Percentiles rank a stretch among this genome's conserved stretches.
Conservation (phyloP, 2,113 vertebrate genomes). For the Triplophysa siluroides region DNA sequence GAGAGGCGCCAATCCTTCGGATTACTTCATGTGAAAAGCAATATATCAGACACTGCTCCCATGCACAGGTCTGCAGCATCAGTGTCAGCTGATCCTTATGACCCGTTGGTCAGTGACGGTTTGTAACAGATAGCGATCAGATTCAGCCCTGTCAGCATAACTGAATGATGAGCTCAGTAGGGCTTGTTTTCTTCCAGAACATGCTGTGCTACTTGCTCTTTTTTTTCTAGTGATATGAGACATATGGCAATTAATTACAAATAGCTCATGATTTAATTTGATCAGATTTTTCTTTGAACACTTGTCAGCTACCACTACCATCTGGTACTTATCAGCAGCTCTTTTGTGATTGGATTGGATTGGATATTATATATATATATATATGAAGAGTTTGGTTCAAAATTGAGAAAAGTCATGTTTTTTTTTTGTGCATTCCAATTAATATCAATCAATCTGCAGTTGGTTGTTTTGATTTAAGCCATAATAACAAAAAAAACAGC, state of each 20-base stretch:
- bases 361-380: no score
- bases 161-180: slow-evolving; percentile 32
- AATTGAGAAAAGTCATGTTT: no score
- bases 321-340: not conserved
- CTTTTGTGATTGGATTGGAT: not conserved
- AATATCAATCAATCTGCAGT: no score
- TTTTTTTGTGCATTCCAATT: no score
- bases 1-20: not conserved
- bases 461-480: no score
- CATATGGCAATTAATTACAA: slow-evolving; percentile 15
- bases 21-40: slow-evolving; percentile 4
- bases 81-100: slow-evolving; percentile 37
- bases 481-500: no score
- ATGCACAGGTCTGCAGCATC: slow-evolving; percentile 8
- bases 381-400: no score
- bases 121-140: slow-evolving; percentile 41
- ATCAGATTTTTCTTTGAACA: not conserved
- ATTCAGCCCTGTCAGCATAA: slow-evolving; percentile 36
- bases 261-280: not conserved
- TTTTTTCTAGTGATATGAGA: not conserved
- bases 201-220: not conserved
- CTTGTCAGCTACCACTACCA: slow-evolving; percentile 2
- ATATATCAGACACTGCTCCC: not conserved
- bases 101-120: slow-evolving; percentile 28
- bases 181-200: slow-evolving; percentile 18